Percentiles rank a stretch among this genome's conserved stretches.
These are phyloP conservation scores for Aquatica leii DNA, from an alignment of 2,888 invertebrate genomes.

Conservation along the genomic window DNA sequence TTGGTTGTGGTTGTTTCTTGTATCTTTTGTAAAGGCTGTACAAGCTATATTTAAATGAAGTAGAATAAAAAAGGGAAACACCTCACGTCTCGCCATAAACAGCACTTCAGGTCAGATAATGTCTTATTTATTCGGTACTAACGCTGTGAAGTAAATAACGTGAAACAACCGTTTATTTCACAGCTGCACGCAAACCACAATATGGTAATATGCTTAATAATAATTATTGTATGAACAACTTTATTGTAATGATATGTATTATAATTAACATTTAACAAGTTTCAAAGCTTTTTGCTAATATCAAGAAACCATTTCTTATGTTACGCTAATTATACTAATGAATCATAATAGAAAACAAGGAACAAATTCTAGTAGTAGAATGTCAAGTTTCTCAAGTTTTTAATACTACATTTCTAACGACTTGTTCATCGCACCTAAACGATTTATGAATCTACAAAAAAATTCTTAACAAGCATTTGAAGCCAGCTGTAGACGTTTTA, in stretches of 20 bases:
- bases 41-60: slow-evolving; percentile 35
- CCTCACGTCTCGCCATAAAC: slow-evolving; percentile 56
- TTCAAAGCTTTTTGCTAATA: too few species aligned
- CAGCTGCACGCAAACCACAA: slow-evolving; percentile 29
- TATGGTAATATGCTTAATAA: slow-evolving; percentile 9
- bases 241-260: not conserved
- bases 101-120: slow-evolving; percentile 56
- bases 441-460: too few species aligned
- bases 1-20: slow-evolving; percentile 15
- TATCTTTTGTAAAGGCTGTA: slow-evolving; percentile 45
- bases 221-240: slow-evolving; percentile 3
- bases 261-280: too few species aligned
- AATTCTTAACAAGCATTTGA: too few species aligned
- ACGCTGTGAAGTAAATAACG: slow-evolving; percentile 45
- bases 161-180: slow-evolving; percentile 37
- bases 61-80: slow-evolving; percentile 52
- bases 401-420: too few species aligned
- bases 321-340: too few species aligned
- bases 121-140: slow-evolving; percentile 57
- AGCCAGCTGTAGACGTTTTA: too few species aligned
- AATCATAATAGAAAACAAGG: too few species aligned
- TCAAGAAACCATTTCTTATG: too few species aligned
- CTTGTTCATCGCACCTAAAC: too few species aligned
- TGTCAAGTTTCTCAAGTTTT: too few species aligned
- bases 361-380: too few species aligned